Evolutionary conservation across 1,140 invertebrate genomes (phyloP), one percentile per base, ranked within the genome.

Genomic region (Oreohelix idahoensis): DNA sequence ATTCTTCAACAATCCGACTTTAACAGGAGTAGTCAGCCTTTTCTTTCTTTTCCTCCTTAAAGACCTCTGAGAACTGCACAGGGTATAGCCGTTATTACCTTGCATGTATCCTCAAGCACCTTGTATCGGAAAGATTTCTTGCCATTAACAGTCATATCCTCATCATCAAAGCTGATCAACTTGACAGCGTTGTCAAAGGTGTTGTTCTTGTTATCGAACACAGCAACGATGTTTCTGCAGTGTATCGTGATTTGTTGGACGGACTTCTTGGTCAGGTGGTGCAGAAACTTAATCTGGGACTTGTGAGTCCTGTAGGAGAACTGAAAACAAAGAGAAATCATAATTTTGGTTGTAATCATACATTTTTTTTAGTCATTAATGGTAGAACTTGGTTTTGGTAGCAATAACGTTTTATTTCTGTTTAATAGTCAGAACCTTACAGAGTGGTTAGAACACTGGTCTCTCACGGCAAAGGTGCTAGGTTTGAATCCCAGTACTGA

Each of bases 291-390:
- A 53, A 98, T 94, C 93, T 98, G 97, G 88, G 95, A 96, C 86
- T 94, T 95, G 88, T 96, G 96, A 0, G 96, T 95, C 93, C 97
- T 97, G 92, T 98, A 98, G 0, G 94, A 95, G 84, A 98, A 95
- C 95, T 97, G 91, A 66, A 66, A 8, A 32, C 42, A 45, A 45
- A 45, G 42, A 45, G 15, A 45, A 45, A n/a, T n/a, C n/a, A n/a
- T n/a, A n/a, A n/a, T n/a, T n/a, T n/a, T n/a, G n/a, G n/a, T n/a
- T n/a, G n/a, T n/a, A n/a, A n/a, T n/a, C n/a, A n/a, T n/a, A n/a
- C n/a, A n/a, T n/a, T n/a, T n/a, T n/a, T n/a, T n/a, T n/a, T n/a
- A n/a, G n/a, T n/a, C n/a, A n/a, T n/a, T n/a, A n/a, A n/a, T n/a
- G n/a, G n/a, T n/a, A n/a, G n/a, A n/a, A n/a, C n/a, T n/a, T n/a